Percentiles rank a stretch among this genome's conserved stretches.
Evolutionary conservation across 2,888 invertebrate genomes (phyloP).

Genomic region (Andrena chrysosceles): DNA sequence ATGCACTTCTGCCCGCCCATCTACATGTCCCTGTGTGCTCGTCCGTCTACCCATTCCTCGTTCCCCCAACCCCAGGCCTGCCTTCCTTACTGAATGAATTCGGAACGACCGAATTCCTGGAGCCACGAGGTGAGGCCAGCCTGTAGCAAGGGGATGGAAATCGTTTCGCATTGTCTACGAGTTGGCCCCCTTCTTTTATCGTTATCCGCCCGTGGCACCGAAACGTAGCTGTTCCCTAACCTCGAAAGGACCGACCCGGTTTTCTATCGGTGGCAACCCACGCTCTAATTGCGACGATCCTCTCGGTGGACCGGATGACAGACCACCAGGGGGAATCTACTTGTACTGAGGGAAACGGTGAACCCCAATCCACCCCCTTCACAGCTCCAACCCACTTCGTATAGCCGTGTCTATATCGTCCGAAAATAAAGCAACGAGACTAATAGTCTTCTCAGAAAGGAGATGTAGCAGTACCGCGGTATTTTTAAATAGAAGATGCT

Average conservation of each 20-base stretch:
- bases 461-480: no score
- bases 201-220: conserved; percentile 56
- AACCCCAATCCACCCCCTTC: conserved; percentile 16
- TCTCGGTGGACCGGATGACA: conserved; percentile 36
- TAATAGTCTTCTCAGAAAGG: no score
- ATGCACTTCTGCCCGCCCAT: conserved; percentile 8
- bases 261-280: conserved; percentile 48
- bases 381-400: conserved; percentile 5
- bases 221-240: conserved; percentile 55
- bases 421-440: no score
- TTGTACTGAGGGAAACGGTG: conserved; percentile 46
- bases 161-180: conserved; percentile 71
- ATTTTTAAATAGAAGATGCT: no score
- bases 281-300: conserved; percentile 66
- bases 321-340: conserved; percentile 58
- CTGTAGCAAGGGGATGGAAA: conserved; percentile 63
- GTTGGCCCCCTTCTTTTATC: conserved; percentile 68
- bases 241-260: conserved; percentile 62
- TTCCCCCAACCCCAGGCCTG: conserved; percentile 4
- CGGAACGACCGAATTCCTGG: conserved; percentile 58
- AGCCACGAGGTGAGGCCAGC: conserved; percentile 41
- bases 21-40: conserved; percentile 11
- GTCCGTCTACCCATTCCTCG: conserved; percentile 15
- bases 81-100: conserved; percentile 56
- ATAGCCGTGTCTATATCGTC: no score